A percentile compares a stretch with the other conserved stretches of the same genome.
Evolutionary conservation across 2,113 vertebrate genomes (phyloP).

Genomic region (Rhabdomys dilectus): DNA sequence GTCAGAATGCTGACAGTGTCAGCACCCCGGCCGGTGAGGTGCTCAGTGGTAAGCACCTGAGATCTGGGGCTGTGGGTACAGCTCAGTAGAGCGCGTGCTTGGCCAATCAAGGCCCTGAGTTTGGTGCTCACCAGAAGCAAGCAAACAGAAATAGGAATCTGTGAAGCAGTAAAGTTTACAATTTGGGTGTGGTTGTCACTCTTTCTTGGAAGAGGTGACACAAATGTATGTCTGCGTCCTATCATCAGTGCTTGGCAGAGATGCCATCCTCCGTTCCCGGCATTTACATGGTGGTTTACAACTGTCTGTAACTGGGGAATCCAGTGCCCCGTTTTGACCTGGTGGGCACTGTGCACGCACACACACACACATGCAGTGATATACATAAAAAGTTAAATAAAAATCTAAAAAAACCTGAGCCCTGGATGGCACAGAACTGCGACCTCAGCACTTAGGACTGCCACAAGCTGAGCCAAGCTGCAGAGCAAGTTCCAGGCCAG

Average conservation of each 20-base stretch:
- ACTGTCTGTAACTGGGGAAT: neutral
- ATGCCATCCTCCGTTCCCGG: neutral
- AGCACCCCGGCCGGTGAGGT: neutral
- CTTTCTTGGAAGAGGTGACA: neutral
- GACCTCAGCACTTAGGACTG: neutral
- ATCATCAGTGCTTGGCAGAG: neutral
- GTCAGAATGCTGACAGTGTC: neutral
- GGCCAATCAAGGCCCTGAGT: neutral
- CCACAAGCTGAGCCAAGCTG: neutral
- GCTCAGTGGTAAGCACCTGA: neutral
- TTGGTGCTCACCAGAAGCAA: neutral
- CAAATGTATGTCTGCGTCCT: neutral
- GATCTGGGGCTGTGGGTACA: neutral
- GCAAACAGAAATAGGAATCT: neutral
- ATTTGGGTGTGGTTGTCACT: neutral
- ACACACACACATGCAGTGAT: neutral
- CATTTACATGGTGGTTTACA: neutral
- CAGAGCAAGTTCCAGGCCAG: neutral
- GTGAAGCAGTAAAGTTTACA: constrained; percentile 50
- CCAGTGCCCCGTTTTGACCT: neutral
- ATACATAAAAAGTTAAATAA: neutral
- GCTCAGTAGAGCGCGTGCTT: neutral
- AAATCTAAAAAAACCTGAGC: neutral
- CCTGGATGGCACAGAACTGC: neutral
- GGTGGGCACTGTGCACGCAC: neutral